These are phyloP conservation scores for Porites lobata DNA, from an alignment of 92 coral and sea anemone genomes.

Conservation along the genomic window DNA sequence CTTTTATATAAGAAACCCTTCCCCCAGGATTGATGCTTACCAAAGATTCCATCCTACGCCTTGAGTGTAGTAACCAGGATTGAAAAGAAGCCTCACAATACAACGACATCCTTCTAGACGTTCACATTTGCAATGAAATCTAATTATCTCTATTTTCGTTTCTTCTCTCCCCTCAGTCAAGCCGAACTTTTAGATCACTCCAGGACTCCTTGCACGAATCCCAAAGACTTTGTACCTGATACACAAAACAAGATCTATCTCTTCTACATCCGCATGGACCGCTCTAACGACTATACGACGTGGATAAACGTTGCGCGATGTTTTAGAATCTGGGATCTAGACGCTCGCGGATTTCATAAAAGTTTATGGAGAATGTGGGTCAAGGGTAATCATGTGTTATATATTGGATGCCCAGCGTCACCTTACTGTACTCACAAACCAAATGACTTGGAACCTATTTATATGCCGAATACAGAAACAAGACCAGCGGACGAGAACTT, in stretches of 20 bases:
- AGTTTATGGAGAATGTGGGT: slow-evolving; percentile 83
- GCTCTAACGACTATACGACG: slow-evolving; percentile 63
- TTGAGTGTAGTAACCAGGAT: too few relatives aligned
- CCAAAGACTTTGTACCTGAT: slow-evolving; percentile 76
- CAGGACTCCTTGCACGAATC: slow-evolving; percentile 77
- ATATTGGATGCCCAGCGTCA: slow-evolving; percentile 82
- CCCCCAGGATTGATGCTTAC: too few relatives aligned
- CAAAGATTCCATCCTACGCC: too few relatives aligned
- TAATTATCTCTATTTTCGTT: too few relatives aligned
- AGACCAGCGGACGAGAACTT: slow-evolving; percentile 67
- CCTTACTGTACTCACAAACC: slow-evolving; percentile 76
- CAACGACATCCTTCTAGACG: too few relatives aligned
- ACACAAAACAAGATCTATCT: slow-evolving; percentile 68
- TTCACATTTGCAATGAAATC: too few relatives aligned
- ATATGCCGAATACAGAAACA: slow-evolving; percentile 61
- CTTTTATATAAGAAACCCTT: too few relatives aligned
- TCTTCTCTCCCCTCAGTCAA: slow-evolving; percentile 36
- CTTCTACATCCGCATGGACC: slow-evolving; percentile 74
- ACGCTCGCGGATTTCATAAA: slow-evolving; percentile 79
- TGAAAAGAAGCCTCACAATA: too few relatives aligned
- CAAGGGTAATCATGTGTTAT: slow-evolving; percentile 77
- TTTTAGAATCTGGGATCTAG: slow-evolving; percentile 82
- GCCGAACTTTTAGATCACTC: slow-evolving; percentile 78
- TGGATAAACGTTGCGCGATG: slow-evolving; percentile 84
- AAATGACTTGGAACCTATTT: slow-evolving; percentile 53